Conservation (phyloP, 2,113 vertebrate genomes). For the Cnemophilus loriae region DNA sequence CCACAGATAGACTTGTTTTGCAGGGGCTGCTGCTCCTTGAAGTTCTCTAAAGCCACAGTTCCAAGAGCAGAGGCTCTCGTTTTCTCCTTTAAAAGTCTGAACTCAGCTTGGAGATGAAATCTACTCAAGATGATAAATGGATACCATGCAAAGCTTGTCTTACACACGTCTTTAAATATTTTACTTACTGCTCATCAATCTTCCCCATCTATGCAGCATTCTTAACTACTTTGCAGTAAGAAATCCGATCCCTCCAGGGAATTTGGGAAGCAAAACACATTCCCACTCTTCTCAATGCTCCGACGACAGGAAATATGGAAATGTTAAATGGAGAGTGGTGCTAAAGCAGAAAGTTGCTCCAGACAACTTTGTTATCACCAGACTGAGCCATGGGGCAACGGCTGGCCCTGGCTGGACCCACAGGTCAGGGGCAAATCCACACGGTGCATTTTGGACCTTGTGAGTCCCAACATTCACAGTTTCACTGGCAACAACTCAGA, state of each 20-base stretch:
- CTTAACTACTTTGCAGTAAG: not conserved
- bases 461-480: not conserved
- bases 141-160: slow-evolving; percentile 24
- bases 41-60: slow-evolving; percentile 21
- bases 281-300: not conserved
- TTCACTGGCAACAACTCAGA: not conserved
- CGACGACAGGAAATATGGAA: not conserved
- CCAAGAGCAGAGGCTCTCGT: not conserved
- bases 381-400: not conserved
- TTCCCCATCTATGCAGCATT: not conserved
- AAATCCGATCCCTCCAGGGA: slow-evolving; percentile 6
- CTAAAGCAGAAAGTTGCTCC: not conserved
- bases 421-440: not conserved
- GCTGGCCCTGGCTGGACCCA: not conserved
- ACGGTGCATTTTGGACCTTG: rapidly evolving
- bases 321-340: not conserved
- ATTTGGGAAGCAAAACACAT: slow-evolving; percentile 6
- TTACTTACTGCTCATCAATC: slow-evolving; percentile 30
- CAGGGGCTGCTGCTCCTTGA: slow-evolving; percentile 6
- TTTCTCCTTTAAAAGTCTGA: slow-evolving; percentile 27
- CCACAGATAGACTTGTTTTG: not conserved
- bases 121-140: slow-evolving; percentile 24
- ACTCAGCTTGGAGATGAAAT: slow-evolving; percentile 10
- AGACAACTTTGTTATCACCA: not conserved
- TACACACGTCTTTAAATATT: slow-evolving; percentile 50